Conservation (phyloP, 2,113 vertebrate species). For the Megaceryle maxima region DNA sequence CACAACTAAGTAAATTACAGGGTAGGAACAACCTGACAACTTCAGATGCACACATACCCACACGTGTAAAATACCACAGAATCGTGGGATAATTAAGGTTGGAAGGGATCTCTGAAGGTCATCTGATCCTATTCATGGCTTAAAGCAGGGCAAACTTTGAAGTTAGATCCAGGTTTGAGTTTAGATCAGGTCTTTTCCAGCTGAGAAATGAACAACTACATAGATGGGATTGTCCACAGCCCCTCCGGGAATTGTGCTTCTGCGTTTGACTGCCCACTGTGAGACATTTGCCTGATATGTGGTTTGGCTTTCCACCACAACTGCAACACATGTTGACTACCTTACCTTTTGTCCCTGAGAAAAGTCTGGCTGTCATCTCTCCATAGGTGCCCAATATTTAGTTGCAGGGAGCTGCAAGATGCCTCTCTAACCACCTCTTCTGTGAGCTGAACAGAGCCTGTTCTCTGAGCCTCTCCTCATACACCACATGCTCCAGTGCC, state of each 20-base stretch:
- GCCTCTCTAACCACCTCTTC: neutral
- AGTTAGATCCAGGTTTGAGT: neutral
- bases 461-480: neutral
- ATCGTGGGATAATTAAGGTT: neutral
- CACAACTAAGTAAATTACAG: neutral
- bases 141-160: neutral
- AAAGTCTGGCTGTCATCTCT: neutral
- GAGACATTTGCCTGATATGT: neutral
- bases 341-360: neutral
- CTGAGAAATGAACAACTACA: neutral
- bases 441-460: neutral
- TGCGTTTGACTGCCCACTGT: neutral
- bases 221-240: neutral
- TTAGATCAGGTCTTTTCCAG: neutral
- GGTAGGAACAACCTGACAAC: neutral
- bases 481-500: fast-evolving
- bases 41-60: fast-evolving
- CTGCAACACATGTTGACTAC: neutral
- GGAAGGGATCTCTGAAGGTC: neutral
- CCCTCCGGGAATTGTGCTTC: neutral
- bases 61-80: neutral
- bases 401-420: neutral
- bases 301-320: neutral
- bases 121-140: neutral
- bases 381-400: neutral